Evolutionary conservation across 2,888 invertebrate genomes (phyloP), one percentile per base, ranked within the genome.

Genomic region (Phengaris arion): DNA sequence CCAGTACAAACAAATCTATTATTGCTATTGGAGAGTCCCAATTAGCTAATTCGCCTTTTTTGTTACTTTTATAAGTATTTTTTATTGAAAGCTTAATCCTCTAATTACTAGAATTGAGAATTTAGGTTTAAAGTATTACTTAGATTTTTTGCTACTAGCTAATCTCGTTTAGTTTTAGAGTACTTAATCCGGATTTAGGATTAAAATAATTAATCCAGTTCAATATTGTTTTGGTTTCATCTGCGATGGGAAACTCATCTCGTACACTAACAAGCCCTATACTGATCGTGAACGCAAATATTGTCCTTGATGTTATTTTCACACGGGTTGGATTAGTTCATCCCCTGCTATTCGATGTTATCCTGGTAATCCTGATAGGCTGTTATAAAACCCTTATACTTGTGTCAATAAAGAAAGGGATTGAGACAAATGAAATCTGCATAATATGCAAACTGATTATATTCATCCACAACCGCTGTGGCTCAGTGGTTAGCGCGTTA

Each of bases 361-460:
- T 64, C 64, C 64, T 64, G 64, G 64, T 64, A 64, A 64, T 64
- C 45, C 64, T 64, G 64, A 45, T 64, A 64, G 64, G 64, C 59
- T 57, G 57, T 57, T 57, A 59, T 6, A 45, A 35, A 64, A 35
- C 35, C 35, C 64, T 35, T 12, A 15, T 64, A 22, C 22, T 22
- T 1, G 22, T 22, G 8, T 57, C n/a, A n/a, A 57, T 35, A 8
- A 55, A 2, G 54, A 12, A n/a, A n/a, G 13, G n/a, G 55, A 55
- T 55, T n/a, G n/a, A 15, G n/a, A 10, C 13, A 54, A 54, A 54
- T 13, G 3, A 54, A 54, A 13, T 22, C 22, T 12, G 5, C 1
- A 54, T 35, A 35, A 3, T 35, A 35, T 35, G 35, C 4, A 2
- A 35, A 35, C 35, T 35, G 35, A 35, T 35, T 35, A 4, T 35